Conservation (phyloP, 2,113 vertebrate genomes). For the Speoplatyrhinus poulsoni region DNA sequence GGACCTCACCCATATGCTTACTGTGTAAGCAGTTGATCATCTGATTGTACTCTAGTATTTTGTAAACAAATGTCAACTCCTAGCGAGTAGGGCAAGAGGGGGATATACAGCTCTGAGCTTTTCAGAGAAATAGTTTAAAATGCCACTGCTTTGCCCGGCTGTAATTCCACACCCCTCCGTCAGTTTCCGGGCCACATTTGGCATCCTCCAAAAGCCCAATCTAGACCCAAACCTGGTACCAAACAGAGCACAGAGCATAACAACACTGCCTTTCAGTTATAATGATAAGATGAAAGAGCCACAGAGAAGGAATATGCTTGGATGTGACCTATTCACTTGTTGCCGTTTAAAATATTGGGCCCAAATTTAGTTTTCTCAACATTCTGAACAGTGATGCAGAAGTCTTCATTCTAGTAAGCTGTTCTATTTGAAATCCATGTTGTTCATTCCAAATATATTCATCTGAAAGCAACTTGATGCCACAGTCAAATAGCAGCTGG, state of each 20-base stretch:
- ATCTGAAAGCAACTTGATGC: background rate
- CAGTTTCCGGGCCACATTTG: conserved; percentile 53
- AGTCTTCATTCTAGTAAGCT: too few species aligned
- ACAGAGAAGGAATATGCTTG: conserved; percentile 6
- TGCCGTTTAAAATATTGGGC: background rate
- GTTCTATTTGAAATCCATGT: background rate
- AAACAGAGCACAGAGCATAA: conserved; percentile 12
- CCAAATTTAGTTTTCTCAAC: background rate
- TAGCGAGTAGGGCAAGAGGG: conserved; percentile 2
- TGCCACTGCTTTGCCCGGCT: conserved; percentile 43
- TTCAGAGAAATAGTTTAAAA: conserved; percentile 35
- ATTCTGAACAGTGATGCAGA: background rate
- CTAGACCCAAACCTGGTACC: conserved; percentile 20
- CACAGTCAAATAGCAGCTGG: background rate
- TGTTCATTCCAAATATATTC: background rate
- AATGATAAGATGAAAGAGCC: background rate
- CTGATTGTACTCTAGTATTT: too few species aligned
- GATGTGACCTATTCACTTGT: background rate
- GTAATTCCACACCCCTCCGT: conserved; percentile 54
- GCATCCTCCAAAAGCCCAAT: conserved; percentile 44
- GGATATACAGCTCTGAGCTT: conserved; percentile 1
- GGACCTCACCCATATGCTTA: background rate
- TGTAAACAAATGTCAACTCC: too few species aligned
- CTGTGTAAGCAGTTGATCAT: too few species aligned
- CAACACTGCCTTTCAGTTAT: conserved; percentile 24